A percentile compares a stretch with the other conserved stretches of the same genome.
phyloP scores from a whole-genome alignment of 2,888 invertebrate species.

The Limulus polyphemus region DNA sequence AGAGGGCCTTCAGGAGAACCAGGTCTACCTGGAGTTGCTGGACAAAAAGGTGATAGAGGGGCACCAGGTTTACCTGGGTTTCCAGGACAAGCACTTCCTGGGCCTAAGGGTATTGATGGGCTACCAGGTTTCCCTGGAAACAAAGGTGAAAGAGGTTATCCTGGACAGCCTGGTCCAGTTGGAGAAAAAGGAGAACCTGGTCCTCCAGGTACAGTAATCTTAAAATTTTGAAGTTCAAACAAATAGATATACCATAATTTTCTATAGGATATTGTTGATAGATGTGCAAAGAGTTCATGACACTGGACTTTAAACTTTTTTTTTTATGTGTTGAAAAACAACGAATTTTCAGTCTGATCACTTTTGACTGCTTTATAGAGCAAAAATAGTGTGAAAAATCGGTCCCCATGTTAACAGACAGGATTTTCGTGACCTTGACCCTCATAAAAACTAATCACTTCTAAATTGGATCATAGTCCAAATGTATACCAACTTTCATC shows the following conservation, averaged over 20 bases:
- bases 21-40: slow-evolving; percentile 22
- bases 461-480: too few species aligned
- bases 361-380: too few species aligned
- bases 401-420: too few species aligned
- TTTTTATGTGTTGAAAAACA: too few species aligned
- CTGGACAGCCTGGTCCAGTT: slow-evolving; percentile 63
- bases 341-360: too few species aligned
- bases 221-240: too few species aligned
- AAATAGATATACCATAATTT: too few species aligned
- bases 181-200: slow-evolving; percentile 75
- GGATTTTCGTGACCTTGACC: too few species aligned
- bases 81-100: slow-evolving; percentile 17
- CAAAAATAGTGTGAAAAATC: too few species aligned
- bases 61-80: slow-evolving; percentile 21
- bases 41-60: slow-evolving; percentile 25
- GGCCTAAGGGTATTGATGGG: slow-evolving; percentile 18
- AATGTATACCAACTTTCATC: too few species aligned
- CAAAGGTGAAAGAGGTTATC: slow-evolving; percentile 76
- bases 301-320: background rate
- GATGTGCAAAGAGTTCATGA: background rate
- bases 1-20: slow-evolving; percentile 32
- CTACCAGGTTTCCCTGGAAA: slow-evolving; percentile 49
- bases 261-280: background rate
- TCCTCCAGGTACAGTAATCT: slow-evolving; percentile 9
- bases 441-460: too few species aligned